These are phyloP conservation scores for Psylliodes chrysocephalus DNA, from an alignment of 2,888 invertebrate species.

Conservation along the genomic window DNA sequence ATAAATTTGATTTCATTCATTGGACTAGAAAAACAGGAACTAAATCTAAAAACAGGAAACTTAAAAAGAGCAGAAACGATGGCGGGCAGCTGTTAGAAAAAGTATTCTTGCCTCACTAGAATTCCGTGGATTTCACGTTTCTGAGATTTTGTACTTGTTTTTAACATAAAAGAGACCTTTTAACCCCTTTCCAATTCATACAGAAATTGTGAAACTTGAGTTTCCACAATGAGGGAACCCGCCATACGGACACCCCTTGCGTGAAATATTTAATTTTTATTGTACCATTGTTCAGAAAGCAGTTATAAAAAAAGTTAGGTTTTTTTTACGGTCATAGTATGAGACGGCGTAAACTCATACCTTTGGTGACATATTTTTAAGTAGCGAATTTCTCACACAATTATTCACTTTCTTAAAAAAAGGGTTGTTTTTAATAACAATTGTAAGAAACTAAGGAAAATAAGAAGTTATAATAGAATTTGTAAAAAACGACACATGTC, in stretches of 20 bases:
- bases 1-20: constrained; percentile 37
- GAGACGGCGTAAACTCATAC: too few relatives aligned
- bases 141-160: neutral
- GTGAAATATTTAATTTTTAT: neutral
- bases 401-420: too few relatives aligned
- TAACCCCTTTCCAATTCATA: neutral
- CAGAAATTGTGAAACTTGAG: neutral
- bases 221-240: neutral
- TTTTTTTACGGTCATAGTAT: too few relatives aligned
- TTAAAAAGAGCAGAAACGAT: constrained; percentile 30
- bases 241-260: neutral
- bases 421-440: too few relatives aligned
- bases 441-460: too few relatives aligned
- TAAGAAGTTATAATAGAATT: too few relatives aligned
- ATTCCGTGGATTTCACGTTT: neutral
- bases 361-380: too few relatives aligned
- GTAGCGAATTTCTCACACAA: too few relatives aligned
- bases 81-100: constrained; percentile 19
- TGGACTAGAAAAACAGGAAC: constrained; percentile 40
- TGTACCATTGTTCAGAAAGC: neutral
- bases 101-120: neutral
- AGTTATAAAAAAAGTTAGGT: too few relatives aligned
- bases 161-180: neutral
- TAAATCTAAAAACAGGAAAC: constrained; percentile 39
- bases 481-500: too few relatives aligned